Conservation (phyloP, 30 jellyfish, hydroid and myxozoan genomes). For the Turritopsis rubra region DNA sequence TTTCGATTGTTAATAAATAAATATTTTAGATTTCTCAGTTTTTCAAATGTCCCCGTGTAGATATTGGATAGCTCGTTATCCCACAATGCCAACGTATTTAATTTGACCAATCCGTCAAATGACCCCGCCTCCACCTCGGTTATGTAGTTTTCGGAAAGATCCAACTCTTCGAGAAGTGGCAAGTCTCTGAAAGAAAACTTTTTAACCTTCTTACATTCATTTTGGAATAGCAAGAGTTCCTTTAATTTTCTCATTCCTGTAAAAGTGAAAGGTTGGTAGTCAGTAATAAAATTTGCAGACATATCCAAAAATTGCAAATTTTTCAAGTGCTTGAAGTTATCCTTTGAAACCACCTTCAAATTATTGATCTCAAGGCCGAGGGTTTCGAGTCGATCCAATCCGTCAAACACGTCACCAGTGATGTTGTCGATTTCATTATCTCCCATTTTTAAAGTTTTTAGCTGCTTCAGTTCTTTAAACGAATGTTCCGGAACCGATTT, state of each 20-base stretch:
- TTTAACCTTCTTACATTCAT: not conserved
- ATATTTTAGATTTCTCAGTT: not conserved
- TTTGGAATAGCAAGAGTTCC: not conserved
- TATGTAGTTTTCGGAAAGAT: not conserved
- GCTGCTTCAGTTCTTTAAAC: not conserved
- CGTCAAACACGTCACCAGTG: not conserved
- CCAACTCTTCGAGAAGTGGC: not conserved
- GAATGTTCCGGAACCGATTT: not conserved
- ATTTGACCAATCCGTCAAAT: not conserved
- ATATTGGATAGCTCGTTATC: not conserved
- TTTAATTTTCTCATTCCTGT: not conserved
- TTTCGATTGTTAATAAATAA: not conserved
- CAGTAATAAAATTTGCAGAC: not conserved
- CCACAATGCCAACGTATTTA: not conserved
- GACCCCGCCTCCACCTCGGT: not conserved
- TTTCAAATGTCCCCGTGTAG: not conserved
- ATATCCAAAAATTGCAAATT: not conserved
- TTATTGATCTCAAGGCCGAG: not conserved
- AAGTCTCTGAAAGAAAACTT: not conserved
- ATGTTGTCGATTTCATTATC: not conserved
- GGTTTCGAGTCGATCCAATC: not conserved
- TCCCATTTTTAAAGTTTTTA: not conserved
- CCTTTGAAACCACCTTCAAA: not conserved
- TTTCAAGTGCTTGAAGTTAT: not conserved
- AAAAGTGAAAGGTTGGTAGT: not conserved